These are phyloP conservation scores for Quiscalus mexicanus DNA, from an alignment of 2,113 vertebrate genomes.

Conservation along the genomic window DNA sequence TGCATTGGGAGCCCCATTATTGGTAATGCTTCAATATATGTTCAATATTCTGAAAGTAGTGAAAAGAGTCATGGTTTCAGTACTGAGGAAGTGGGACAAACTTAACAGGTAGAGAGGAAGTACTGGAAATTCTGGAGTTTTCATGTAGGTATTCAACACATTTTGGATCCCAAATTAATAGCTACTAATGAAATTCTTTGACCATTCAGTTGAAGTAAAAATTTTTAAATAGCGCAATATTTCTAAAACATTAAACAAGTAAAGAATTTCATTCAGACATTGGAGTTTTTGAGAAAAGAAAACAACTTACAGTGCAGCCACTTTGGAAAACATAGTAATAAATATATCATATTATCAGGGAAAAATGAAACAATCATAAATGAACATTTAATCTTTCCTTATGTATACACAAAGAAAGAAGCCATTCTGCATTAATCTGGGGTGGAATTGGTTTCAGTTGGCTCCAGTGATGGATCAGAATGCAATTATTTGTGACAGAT, in stretches of 20 bases:
- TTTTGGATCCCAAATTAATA: neutral
- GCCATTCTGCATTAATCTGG: neutral
- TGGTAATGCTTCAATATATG: neutral
- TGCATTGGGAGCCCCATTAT: neutral
- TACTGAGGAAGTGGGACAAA: neutral
- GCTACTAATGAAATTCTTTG: neutral
- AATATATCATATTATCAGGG: neutral
- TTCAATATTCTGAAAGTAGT: neutral
- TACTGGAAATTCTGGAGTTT: neutral
- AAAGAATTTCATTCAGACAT: neutral
- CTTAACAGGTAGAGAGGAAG: neutral
- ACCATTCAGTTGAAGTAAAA: neutral
- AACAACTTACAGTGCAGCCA: neutral
- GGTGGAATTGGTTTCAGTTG: neutral
- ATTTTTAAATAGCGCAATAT: neutral
- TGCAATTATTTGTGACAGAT: conserved; percentile 13
- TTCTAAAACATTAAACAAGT: neutral
- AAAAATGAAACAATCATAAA: neutral
- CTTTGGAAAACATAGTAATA: neutral
- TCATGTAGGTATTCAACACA: neutral
- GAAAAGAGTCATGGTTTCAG: neutral
- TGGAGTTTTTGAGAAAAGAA: neutral
- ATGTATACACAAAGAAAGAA: neutral
- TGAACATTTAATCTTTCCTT: neutral
- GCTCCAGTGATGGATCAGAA: conserved; percentile 8